Evolutionary conservation across 2,888 invertebrate species (phyloP).

Genomic region (Meghimatium bilineatum): DNA sequence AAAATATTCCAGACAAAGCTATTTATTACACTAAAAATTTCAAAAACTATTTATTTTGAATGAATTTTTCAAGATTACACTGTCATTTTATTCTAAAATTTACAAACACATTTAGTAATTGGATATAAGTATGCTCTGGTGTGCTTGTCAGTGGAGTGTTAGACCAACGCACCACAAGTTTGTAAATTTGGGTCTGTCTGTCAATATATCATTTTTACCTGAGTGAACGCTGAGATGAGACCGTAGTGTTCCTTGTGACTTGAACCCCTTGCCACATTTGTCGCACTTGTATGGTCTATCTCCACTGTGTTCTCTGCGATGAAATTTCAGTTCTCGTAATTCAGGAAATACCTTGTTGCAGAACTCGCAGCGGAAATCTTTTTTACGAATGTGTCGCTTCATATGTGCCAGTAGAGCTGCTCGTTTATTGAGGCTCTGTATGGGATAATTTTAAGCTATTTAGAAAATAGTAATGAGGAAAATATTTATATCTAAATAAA

Average conservation of each 20-base stretch:
- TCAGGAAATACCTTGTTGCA: conserved; percentile 32
- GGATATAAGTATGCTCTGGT: no score
- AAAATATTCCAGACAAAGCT: no score
- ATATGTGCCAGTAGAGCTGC: conserved; percentile 41
- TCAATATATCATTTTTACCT: conserved; percentile 11
- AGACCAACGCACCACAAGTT: no score
- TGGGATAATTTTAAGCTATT: no score
- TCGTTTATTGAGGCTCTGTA: conserved; percentile 31
- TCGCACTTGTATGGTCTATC: conserved; percentile 46
- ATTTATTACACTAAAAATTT: no score
- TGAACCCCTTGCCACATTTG: conserved; percentile 45
- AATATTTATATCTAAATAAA: background rate
- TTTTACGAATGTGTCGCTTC: conserved; percentile 31
- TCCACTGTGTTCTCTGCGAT: conserved; percentile 28
- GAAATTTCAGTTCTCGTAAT: conserved; percentile 29
- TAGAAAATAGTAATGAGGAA: no score
- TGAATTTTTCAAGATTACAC: no score
- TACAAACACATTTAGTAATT: no score
- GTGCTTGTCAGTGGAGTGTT: no score
- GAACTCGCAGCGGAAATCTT: conserved; percentile 40
- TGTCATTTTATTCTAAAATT: no score
- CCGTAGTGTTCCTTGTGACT: conserved; percentile 38
- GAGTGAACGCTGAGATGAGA: conserved; percentile 38
- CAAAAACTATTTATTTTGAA: no score
- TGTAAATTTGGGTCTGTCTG: no score